A percentile compares a stretch with the other conserved stretches of the same genome.
Conservation (phyloP, 2,113 vertebrate genomes). For the Microcebus griseorufus region DNA sequence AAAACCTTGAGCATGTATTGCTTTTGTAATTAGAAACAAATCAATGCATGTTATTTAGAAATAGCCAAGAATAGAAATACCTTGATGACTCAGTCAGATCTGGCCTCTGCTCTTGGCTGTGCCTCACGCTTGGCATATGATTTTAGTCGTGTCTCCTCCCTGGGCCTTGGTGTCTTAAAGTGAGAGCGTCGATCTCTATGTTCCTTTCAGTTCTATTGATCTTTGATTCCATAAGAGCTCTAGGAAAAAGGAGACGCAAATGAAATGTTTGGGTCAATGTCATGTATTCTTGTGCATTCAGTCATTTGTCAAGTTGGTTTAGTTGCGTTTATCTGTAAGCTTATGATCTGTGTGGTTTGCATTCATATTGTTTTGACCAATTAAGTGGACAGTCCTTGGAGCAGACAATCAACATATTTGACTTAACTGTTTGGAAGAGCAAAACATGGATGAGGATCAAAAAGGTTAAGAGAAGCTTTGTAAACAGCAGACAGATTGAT, state of each 20-base stretch:
- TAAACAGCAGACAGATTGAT: constrained; percentile 16
- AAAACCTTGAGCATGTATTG: background rate
- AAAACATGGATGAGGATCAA: constrained; percentile 26
- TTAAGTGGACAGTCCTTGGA: background rate
- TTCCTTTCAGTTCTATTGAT: background rate
- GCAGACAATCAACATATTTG: background rate
- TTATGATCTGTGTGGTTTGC: background rate
- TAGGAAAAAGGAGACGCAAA: background rate
- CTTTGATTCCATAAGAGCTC: background rate
- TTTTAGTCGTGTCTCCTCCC: background rate
- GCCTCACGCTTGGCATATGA: rapidly evolving
- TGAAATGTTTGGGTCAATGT: background rate
- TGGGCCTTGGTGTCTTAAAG: background rate
- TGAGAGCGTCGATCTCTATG: background rate
- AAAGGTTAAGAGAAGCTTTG: constrained; percentile 61
- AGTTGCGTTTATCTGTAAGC: background rate
- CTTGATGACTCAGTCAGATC: background rate
- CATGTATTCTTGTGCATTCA: background rate
- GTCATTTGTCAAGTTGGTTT: background rate
- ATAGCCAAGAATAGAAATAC: background rate
- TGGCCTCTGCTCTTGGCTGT: background rate
- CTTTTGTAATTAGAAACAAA: constrained; percentile 42
- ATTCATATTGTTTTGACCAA: background rate
- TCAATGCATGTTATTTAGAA: constrained; percentile 8
- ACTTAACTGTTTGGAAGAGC: constrained; percentile 20